Base-by-base conservation (phyloP, 2,888 invertebrate genomes). In the Drosophila incognita region DNA sequence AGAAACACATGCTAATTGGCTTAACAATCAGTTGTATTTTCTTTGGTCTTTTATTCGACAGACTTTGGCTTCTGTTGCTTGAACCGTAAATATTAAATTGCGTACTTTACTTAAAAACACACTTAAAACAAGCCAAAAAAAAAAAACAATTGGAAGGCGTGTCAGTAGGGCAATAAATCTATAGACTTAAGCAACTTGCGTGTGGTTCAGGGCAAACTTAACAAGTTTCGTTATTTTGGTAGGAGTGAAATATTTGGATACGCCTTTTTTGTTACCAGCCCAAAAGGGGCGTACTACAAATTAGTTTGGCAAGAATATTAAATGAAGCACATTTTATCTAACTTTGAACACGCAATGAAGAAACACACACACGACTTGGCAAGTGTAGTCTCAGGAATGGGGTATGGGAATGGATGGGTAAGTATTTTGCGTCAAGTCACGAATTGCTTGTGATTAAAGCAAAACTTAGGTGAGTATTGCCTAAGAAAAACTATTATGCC, bases 21-120 rank as follows among this genome's bases (percentile, higher is more conserved):
- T 89, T 89, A 89, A 74, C 71, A 71, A 85, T 82, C 78, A 69
- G 71, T 73, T 75, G 27, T 3, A 11, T 29, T 31, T 51, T 7
- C 2, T 10, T 27, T 5, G 2, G 18, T 15, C 5, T 40, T 29
- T 56, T n/a, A 13, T 76, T 69, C 51, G 58, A 36, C 67, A 64
- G 74, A 57, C 63, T 82, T 75, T 79, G 64, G 62, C 67, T 79
- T 71, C 70, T 60, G 66, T 66, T 72, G 35, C 67, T 53, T 82
- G 87, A 87, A 87, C 90, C 89, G 87, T 87, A 89, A 87, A 89
- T 77, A 72, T 80, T 88, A 76, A 88, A 90, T 88, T 83, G 66
- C 79, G 71, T 86, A 76, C 53, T 61, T 64, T 62, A 7, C 35
- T 24, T 53, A 57, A 60, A 49, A 38, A 31, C 27, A 27, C 52